These are phyloP conservation scores for Sandelia bainsii DNA, from an alignment of 2,797 vertebrate species.

Conservation along the genomic window DNA sequence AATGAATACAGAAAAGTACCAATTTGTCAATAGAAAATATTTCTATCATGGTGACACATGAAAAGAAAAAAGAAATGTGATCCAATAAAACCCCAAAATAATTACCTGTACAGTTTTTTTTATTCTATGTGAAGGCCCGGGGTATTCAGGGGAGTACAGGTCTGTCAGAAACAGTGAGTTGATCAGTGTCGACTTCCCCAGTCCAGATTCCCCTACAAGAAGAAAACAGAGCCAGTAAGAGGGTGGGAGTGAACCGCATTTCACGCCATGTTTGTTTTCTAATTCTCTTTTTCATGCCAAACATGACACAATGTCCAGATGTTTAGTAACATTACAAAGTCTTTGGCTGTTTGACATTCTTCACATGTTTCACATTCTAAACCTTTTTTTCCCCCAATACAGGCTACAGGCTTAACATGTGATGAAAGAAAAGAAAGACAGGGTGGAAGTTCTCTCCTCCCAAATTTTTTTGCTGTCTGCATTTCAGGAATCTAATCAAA, in stretches of 20 bases:
- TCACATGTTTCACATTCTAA: slow-evolving; percentile 53
- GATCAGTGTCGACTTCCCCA: slow-evolving; percentile 98
- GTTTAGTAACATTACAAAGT: slow-evolving; percentile 41
- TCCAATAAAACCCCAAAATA: too few species aligned
- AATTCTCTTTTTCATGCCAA: slow-evolving; percentile 38
- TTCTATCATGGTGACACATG: too few species aligned
- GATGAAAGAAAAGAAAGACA: slow-evolving; percentile 39
- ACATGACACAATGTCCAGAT: slow-evolving; percentile 62
- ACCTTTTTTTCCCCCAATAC: slow-evolving; percentile 32
- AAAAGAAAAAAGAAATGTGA: slow-evolving; percentile 14
- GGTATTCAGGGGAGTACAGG: slow-evolving; percentile 95
- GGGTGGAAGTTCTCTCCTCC: slow-evolving; percentile 40
- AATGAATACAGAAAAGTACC: neutral
- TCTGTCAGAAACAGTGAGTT: slow-evolving; percentile 98
- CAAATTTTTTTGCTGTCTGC: slow-evolving; percentile 66
- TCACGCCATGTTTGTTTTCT: slow-evolving; percentile 47
- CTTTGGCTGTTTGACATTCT: slow-evolving; percentile 54
- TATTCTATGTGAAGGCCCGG: slow-evolving; percentile 95
- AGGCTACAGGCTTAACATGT: slow-evolving; percentile 49
- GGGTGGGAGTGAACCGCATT: slow-evolving; percentile 37
- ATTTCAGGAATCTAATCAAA: slow-evolving; percentile 69
- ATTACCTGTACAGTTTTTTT: slow-evolving; percentile 97
- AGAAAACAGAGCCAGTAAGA: slow-evolving; percentile 48
- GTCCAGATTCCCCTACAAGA: slow-evolving; percentile 92
- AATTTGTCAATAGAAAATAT: neutral